phyloP scores from a whole-genome alignment of 2,888 invertebrate species.

The Pyrrhia umbra region DNA sequence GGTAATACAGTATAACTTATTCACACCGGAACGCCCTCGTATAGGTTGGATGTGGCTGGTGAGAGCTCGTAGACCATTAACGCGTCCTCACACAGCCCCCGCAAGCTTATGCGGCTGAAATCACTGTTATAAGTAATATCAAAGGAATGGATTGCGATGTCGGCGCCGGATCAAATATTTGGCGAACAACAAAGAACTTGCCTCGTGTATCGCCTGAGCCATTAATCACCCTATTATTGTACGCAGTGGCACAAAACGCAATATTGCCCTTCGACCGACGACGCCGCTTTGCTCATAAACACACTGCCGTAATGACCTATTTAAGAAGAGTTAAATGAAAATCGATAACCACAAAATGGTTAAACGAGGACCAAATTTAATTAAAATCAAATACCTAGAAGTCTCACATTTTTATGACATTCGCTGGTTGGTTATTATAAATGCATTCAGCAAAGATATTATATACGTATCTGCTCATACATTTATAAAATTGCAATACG shows the following conservation, averaged over 20 bases:
- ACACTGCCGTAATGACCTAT: slow-evolving; percentile 85
- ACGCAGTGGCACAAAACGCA: slow-evolving; percentile 83
- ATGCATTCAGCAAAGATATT: slow-evolving; percentile 20
- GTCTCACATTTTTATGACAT: slow-evolving; percentile 26
- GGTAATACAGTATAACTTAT: slow-evolving; percentile 53
- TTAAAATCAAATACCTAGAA: slow-evolving; percentile 51
- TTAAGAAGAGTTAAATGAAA: slow-evolving; percentile 86
- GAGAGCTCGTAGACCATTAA: slow-evolving; percentile 68
- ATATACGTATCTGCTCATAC: no score
- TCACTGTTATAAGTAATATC: slow-evolving; percentile 74
- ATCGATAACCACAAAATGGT: slow-evolving; percentile 78
- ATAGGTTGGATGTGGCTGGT: slow-evolving; percentile 43
- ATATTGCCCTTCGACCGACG: slow-evolving; percentile 83
- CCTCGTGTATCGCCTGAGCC: slow-evolving; percentile 82
- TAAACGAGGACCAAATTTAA: slow-evolving; percentile 62
- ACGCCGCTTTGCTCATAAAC: slow-evolving; percentile 82
- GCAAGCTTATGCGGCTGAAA: slow-evolving; percentile 65
- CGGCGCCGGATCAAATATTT: slow-evolving; percentile 85
- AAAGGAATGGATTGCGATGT: slow-evolving; percentile 81
- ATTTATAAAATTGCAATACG: slow-evolving; percentile 4
- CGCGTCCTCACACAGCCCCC: slow-evolving; percentile 64
- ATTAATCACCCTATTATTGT: slow-evolving; percentile 89
- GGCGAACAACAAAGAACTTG: slow-evolving; percentile 86
- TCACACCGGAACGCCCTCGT: slow-evolving; percentile 38
- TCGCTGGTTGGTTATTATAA: slow-evolving; percentile 12